These are phyloP conservation scores for Notodonta dromedarius DNA, from an alignment of 2,888 invertebrate genomes.

Conservation along the genomic window DNA sequence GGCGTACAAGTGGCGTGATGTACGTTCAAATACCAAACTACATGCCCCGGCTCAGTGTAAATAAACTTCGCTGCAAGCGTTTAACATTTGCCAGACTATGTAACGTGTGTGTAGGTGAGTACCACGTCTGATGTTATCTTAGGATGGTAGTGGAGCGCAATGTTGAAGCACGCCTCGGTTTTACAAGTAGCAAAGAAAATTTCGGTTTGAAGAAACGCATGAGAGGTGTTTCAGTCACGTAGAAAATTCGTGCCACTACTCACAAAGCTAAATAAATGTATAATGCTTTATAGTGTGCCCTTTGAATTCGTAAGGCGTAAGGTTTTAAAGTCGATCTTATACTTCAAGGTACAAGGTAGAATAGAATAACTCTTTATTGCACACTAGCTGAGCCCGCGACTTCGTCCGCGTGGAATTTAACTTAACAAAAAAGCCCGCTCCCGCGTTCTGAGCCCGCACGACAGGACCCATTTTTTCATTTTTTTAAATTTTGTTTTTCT, in stretches of 20 bases:
- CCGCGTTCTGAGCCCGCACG: too few relatives aligned
- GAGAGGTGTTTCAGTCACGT: background rate
- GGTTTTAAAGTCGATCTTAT: too few relatives aligned
- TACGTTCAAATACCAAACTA: constrained; percentile 42
- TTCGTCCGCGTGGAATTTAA: too few relatives aligned
- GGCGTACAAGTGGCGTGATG: constrained; percentile 33
- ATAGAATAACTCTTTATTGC: too few relatives aligned
- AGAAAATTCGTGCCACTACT: background rate
- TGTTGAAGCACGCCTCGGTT: background rate
- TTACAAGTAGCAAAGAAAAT: background rate
- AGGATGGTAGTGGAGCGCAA: background rate
- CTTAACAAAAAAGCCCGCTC: too few relatives aligned
- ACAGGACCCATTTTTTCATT: too few relatives aligned
- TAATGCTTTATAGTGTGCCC: background rate
- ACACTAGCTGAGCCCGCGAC: too few relatives aligned
- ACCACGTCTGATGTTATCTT: constrained; percentile 1
- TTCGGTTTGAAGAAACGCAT: background rate
- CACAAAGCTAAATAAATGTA: background rate
- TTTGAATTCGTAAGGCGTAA: background rate
- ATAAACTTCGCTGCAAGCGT: constrained; percentile 8
- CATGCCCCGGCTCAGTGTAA: constrained; percentile 17
- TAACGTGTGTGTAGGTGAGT: background rate
- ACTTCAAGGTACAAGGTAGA: too few relatives aligned
- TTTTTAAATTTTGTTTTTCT: too few relatives aligned
- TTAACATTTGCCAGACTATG: constrained; percentile 5